Evolutionary conservation across 2,797 vertebrate genomes (phyloP), one percentile per base, ranked within the genome.

Genomic region (Telmatherina bonti): DNA sequence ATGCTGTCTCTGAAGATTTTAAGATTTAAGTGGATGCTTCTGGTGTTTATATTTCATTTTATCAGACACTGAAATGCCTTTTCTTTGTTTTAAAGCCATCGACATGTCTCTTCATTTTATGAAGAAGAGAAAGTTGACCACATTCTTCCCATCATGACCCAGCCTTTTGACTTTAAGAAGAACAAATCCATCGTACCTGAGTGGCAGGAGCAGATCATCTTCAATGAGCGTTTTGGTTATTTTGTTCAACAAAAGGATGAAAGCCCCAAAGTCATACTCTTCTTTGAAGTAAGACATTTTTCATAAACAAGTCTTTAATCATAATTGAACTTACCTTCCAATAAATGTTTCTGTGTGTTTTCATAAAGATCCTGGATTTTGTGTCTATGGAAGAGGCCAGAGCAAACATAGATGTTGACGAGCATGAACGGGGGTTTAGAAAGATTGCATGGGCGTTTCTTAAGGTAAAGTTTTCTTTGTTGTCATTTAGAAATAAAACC

Each of bases 391-490:
- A 95, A 82, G 94, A 97, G 94, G 92, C 93, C 52, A 95, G 86
- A 91, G 89, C 93, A 70, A 96, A 87, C 29, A 79, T 90, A 38
- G 92, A 95, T n/a, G 81, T 81, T 68, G 93, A 93, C 85, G 81
- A 88, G 67, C 95, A 94, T 18, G 96, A 96, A 67, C 76, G 92
- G 72, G 94, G 91, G 69, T 99, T 97, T 88, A 94, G 94, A 58
- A 99, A 97, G 92, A 95, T 99, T 61, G 97, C 96, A 0, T 99
- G 98, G 97, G 98, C 96, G 2, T 99, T 99, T 93, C 93, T 99
- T 45, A 99, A 97, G 96, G 97, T 99, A 92, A 13, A 1, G 1
- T 7, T 5, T 57, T 72, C 10, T 2, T 0, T 7, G 1, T 27
- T 7, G 1, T 61, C 7, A 62, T 9, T 52, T 56, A n/a, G 5